Evolutionary conservation across 2,797 vertebrate species (phyloP).

Genomic region (Diglossa cyanea): DNA sequence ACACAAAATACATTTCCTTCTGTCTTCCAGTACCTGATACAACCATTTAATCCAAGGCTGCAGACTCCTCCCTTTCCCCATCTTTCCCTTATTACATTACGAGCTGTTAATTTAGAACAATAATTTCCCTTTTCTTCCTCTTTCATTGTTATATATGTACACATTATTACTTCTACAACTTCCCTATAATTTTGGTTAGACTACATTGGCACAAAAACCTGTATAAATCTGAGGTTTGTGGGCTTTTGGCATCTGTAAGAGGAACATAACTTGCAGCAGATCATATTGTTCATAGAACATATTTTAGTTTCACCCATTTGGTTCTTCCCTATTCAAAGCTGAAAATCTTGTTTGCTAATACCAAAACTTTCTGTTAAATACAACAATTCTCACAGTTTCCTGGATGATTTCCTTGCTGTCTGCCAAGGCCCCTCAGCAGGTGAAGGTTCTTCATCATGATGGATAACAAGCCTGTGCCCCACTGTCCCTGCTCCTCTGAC

Average conservation of each 20-base stretch:
- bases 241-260: background rate
- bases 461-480: background rate
- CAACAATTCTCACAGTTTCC: background rate
- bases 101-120: background rate
- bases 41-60: background rate
- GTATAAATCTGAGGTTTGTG: background rate
- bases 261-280: background rate
- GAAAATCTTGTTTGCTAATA: background rate
- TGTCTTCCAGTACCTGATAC: background rate
- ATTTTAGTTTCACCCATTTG: background rate
- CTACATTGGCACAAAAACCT: background rate
- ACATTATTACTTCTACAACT: background rate
- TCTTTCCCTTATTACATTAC: background rate
- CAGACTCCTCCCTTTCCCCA: background rate
- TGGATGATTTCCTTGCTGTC: background rate
- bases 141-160: background rate
- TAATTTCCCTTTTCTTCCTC: background rate
- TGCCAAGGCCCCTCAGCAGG: background rate
- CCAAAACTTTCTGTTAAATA: background rate
- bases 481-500: background rate
- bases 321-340: background rate
- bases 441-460: background rate
- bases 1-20: background rate
- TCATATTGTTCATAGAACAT: background rate
- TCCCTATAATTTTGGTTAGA: background rate